Conservation (phyloP, 2,797 vertebrate genomes). For the Eutrigla gurnardus region DNA sequence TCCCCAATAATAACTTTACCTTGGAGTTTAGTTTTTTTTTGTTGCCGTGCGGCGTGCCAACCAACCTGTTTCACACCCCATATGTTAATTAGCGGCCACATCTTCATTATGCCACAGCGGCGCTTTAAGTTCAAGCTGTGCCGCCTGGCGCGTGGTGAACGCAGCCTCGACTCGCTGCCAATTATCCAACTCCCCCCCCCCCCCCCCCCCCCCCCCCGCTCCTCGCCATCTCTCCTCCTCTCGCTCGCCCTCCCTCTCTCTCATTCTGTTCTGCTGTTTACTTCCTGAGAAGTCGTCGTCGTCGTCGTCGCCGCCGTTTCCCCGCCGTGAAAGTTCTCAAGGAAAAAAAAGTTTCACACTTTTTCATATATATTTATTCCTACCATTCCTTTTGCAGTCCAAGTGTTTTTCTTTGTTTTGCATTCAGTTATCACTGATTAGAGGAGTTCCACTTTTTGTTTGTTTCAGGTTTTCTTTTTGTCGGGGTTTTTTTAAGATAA, state of each 20-base stretch:
- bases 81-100: conserved; percentile 99
- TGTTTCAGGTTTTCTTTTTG: conserved; percentile 63
- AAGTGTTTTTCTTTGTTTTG: conserved; percentile 52
- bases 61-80: conserved; percentile 99
- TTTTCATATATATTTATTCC: conserved; percentile 16
- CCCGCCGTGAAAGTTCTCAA: conserved; percentile 85
- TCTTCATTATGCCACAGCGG: conserved; percentile 99
- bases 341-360: conserved; percentile 75
- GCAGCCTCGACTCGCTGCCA: conserved; percentile 91
- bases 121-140: conserved; percentile 99
- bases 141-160: conserved; percentile 92
- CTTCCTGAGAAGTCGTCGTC: conserved; percentile 54
- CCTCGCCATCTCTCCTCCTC: conserved; percentile 50
- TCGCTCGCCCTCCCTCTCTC: conserved; percentile 59
- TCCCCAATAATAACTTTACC: conserved; percentile 99
- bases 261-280: conserved; percentile 69
- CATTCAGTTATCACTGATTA: conserved; percentile 69
- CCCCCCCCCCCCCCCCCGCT: conserved; percentile 55
- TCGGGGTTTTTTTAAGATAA: conserved; percentile 50
- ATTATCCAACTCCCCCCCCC: conserved; percentile 89
- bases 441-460: conserved; percentile 56
- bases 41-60: conserved; percentile 93
- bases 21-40: conserved; percentile 89
- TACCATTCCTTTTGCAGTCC: background rate
- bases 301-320: conserved; percentile 19